These are phyloP conservation scores for Octopus sinensis DNA, from an alignment of 1,140 invertebrate genomes.

Conservation along the genomic window DNA sequence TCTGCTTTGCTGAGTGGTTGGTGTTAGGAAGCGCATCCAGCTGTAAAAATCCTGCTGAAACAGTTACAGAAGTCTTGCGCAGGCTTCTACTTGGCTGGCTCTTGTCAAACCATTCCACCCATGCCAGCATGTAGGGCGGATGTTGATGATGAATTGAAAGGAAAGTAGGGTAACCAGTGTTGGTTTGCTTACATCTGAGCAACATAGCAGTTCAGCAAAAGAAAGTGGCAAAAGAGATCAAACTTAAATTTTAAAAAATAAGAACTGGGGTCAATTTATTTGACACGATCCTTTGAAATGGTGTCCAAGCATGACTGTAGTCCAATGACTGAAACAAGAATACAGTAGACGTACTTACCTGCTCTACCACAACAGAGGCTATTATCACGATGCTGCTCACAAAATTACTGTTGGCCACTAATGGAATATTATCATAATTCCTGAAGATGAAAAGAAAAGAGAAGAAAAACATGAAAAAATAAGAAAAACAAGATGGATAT, in stretches of 20 bases:
- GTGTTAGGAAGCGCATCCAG: too few relatives aligned
- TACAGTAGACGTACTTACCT: not conserved
- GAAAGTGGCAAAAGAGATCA: not conserved
- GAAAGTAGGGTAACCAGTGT: too few relatives aligned
- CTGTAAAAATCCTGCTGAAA: too few relatives aligned
- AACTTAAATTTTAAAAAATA: not conserved
- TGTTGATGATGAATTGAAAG: too few relatives aligned
- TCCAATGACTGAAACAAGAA: not conserved
- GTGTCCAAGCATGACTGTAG: not conserved
- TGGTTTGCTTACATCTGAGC: too few relatives aligned
- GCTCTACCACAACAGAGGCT: not conserved
- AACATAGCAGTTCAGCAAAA: not conserved
- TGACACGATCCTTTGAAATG: not conserved
- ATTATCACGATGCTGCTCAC: not conserved
- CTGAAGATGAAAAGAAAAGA: not conserved
- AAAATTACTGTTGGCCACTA: not conserved
- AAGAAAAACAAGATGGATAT: not conserved
- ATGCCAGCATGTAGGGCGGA: too few relatives aligned
- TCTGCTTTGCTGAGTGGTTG: too few relatives aligned
- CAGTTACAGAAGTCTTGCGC: too few relatives aligned
- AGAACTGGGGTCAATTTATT: not conserved
- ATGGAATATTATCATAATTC: conserved; percentile 4
- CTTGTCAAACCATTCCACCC: too few relatives aligned
- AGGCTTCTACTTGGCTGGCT: too few relatives aligned
- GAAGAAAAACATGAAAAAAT: not conserved